Evolutionary conservation across 2,888 invertebrate species (phyloP).

Genomic region (Fragum whitleyi): DNA sequence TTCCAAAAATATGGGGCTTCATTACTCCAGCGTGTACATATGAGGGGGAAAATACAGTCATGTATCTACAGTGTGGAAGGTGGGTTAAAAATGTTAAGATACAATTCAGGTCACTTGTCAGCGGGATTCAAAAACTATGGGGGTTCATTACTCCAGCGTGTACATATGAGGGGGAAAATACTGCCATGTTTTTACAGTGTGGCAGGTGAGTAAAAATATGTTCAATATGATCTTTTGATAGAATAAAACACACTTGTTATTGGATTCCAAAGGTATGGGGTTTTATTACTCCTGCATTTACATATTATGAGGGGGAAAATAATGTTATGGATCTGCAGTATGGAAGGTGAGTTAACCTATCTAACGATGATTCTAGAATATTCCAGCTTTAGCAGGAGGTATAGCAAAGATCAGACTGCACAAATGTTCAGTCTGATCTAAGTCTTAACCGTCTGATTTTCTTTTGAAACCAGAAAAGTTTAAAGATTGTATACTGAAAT

Average conservation of each 20-base stretch:
- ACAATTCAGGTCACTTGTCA: too few species aligned
- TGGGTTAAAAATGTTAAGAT: too few species aligned
- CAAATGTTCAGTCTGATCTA: too few species aligned
- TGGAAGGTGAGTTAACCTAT: slow-evolving; percentile 87
- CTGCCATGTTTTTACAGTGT: slow-evolving; percentile 93
- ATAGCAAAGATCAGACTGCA: too few species aligned
- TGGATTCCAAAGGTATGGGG: slow-evolving; percentile 95
- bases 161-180: slow-evolving; percentile 99
- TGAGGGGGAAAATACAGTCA: slow-evolving; percentile 98
- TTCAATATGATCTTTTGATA: too few species aligned
- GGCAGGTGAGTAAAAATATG: too few species aligned
- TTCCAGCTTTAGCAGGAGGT: too few species aligned
- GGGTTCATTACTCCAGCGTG: slow-evolving; percentile 94
- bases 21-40: slow-evolving; percentile 96
- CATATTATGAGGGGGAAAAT: slow-evolving; percentile 99
- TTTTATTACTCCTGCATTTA: slow-evolving; percentile 94
- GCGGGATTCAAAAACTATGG: slow-evolving; percentile 95
- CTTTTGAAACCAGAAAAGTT: too few species aligned
- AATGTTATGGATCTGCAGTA: slow-evolving; percentile 96
- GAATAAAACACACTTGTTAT: slow-evolving; percentile 88
- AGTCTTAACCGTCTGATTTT: too few species aligned
- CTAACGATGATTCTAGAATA: too few species aligned
- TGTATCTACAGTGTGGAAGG: slow-evolving; percentile 94
- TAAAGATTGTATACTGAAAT: too few species aligned
- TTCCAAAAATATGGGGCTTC: slow-evolving; percentile 94